A percentile compares a stretch with the other conserved stretches of the same genome.
Conservation (phyloP, 2,797 vertebrate species). For the Myotis myotis region DNA sequence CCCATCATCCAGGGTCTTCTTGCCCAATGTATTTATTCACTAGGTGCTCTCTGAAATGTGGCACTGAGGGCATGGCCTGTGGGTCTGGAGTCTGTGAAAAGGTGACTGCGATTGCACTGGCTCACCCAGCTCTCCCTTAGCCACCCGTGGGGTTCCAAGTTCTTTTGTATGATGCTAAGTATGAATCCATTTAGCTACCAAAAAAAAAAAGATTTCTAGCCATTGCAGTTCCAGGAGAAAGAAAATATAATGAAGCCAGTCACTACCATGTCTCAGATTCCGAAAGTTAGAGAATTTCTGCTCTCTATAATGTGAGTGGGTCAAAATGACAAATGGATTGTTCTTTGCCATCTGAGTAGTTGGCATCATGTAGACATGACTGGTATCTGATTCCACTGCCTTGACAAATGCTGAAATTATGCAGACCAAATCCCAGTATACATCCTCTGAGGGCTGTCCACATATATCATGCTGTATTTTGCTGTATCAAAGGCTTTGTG, state of each 20-base stretch:
- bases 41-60: not conserved
- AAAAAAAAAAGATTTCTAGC: not conserved
- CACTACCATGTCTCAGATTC: not conserved
- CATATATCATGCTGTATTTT: not conserved
- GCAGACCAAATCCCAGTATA: not conserved
- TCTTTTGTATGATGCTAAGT: slow-evolving; percentile 20
- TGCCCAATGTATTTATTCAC: not conserved
- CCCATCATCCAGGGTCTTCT: not conserved
- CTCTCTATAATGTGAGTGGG: not conserved
- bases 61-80: not conserved
- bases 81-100: not conserved
- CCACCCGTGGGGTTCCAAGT: not conserved
- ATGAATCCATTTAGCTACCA: not conserved
- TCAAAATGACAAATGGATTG: not conserved
- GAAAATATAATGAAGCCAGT: not conserved
- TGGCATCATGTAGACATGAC: not conserved
- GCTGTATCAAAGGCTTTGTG: not conserved
- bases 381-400: not conserved
- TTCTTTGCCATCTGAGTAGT: not conserved
- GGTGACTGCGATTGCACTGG: not conserved
- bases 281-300: not conserved
- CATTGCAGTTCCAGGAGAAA: not conserved
- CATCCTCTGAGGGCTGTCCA: not conserved
- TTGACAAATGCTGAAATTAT: slow-evolving; percentile 35
- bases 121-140: not conserved